Evolutionary conservation across 2,797 vertebrate genomes (phyloP), one percentile per base, ranked within the genome.

Genomic region (Triplophysa bombifrons): DNA sequence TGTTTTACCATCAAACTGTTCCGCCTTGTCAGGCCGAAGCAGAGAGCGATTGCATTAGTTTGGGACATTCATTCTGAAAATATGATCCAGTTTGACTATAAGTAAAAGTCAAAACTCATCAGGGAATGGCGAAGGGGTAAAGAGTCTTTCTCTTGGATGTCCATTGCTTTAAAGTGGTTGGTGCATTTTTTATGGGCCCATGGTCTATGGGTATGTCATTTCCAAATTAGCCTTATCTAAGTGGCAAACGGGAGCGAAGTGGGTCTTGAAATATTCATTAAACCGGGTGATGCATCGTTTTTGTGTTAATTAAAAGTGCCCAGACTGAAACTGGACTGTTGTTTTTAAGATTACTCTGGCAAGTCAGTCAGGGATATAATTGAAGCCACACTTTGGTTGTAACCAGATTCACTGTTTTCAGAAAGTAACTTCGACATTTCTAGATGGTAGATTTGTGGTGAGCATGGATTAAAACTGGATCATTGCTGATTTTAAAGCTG

Each of bases 111-210:
- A 66, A 77, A 88, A 87, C 86, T 89, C 88, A 87, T 91, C 89
- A 87, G 86, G 80, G 86, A 89, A 80, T 73, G 38, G 8, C 6
- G 17, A 74, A 27, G 64, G 65, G 56, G n/a, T 65, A 58, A 78
- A 85, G 83, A 87, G 88, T 90, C 88, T 91, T 88, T 87, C 87
- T 89, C 84, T 88, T 55, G 86, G 90, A 89, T 90, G 88, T 89
- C 89, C 91, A 85, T 90, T 89, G 92, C 85, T 92, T 93, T 93
- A 92, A 94, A 93, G 92, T 92, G 91, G 90, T 87, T 92, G 86
- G 90, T 94, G 91, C 92, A 94, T 94, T 92, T 94, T 93, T 94
- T 89, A 94, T 93, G 90, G 85, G 80, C 84, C 87, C 83, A 87
- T 88, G 89, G 90, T 91, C 83, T 85, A 74, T 85, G 88, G 87